phyloP scores from a whole-genome alignment of 2,888 invertebrate species.

The Ariolimax columbianus region DNA sequence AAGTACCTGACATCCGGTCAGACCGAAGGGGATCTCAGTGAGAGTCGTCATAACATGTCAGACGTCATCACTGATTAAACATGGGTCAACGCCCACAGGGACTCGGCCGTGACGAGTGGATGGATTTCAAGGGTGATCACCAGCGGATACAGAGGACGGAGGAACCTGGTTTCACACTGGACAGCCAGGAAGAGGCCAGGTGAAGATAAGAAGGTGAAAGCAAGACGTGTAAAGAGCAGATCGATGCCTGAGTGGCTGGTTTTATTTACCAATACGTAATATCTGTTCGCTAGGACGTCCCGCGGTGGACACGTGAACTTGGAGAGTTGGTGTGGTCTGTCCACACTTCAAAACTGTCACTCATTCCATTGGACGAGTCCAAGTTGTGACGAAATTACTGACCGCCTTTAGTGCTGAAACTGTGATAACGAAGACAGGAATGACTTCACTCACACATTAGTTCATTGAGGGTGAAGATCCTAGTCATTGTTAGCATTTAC shows the following conservation, averaged over 20 bases:
- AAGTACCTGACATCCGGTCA: background rate
- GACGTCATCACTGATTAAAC: conserved; percentile 12
- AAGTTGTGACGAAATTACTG: no score
- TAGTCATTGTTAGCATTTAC: no score
- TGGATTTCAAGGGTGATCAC: background rate
- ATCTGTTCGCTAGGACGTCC: background rate
- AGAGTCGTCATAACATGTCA: background rate
- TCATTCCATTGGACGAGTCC: no score
- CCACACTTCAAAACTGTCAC: no score
- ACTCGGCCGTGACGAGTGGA: background rate
- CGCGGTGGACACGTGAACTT: background rate
- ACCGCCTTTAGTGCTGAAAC: no score
- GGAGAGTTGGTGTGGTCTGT: no score
- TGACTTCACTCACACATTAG: no score
- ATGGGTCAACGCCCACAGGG: background rate
- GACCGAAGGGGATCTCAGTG: background rate
- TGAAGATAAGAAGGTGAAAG: background rate
- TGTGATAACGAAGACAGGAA: no score
- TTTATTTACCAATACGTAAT: background rate
- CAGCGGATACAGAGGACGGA: background rate
- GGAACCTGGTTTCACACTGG: background rate
- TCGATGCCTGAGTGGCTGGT: background rate
- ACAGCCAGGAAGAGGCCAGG: background rate
- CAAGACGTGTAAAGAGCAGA: background rate
- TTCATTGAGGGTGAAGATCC: no score